A percentile compares a stretch with the other conserved stretches of the same genome.
Conservation (phyloP, 2,888 invertebrate genomes). For the Sipha maydis region DNA sequence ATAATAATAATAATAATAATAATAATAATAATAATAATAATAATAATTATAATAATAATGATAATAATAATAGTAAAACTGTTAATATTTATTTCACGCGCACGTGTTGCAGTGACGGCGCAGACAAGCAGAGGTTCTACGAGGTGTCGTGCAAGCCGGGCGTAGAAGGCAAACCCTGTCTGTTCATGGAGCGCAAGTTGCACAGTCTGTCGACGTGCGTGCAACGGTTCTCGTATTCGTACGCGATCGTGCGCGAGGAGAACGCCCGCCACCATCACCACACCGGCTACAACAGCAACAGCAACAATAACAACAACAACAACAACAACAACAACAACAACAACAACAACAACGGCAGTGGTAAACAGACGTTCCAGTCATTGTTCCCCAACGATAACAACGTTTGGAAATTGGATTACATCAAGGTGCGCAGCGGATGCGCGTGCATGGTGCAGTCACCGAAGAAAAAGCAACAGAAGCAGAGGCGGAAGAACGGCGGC, state of each 20-base stretch:
- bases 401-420: constrained; percentile 84
- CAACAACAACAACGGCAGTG: constrained; percentile 46
- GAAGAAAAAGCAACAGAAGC: constrained; percentile 71
- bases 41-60: too few species aligned
- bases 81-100: background rate
- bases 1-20: too few species aligned
- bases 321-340: constrained; percentile 58
- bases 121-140: constrained; percentile 71
- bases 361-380: constrained; percentile 61
- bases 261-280: constrained; percentile 64
- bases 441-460: constrained; percentile 79
- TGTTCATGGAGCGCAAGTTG: constrained; percentile 78
- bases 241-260: constrained; percentile 80
- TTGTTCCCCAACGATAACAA: constrained; percentile 65
- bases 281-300: constrained; percentile 67
- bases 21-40: too few species aligned
- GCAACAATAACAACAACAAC: constrained; percentile 4
- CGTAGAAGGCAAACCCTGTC: constrained; percentile 79
- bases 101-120: constrained; percentile 49
- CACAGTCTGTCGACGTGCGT: constrained; percentile 80
- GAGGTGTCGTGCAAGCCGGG: constrained; percentile 81
- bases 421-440: constrained; percentile 84
- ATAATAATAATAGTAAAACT: background rate
- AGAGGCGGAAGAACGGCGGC: constrained; percentile 54
- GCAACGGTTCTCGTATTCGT: constrained; percentile 84